Conservation (phyloP, 1,140 invertebrate species). For the Drosophila pectinifera region DNA sequence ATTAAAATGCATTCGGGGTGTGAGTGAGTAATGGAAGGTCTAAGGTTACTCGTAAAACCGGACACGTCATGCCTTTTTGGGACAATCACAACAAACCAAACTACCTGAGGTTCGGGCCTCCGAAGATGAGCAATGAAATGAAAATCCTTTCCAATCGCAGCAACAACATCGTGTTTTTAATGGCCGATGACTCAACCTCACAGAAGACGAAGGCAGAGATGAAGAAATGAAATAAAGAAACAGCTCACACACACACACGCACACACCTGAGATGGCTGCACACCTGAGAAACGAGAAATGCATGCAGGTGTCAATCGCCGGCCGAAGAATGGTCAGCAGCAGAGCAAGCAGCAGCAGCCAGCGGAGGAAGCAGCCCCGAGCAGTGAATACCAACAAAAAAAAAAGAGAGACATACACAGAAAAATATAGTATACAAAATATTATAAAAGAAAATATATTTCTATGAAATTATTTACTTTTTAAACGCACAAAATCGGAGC, state of each 20-base stretch:
- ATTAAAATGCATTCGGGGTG: conserved; percentile 52
- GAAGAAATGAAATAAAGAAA: conserved; percentile 80
- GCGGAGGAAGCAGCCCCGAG: conserved; percentile 40
- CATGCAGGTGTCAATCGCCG: conserved; percentile 82
- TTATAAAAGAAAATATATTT: no score
- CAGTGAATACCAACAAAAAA: conserved; percentile 43
- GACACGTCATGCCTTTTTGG: conserved; percentile 56
- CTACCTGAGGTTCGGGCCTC: conserved; percentile 62
- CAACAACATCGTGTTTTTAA: conserved; percentile 70
- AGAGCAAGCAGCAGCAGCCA: conserved; percentile 15
- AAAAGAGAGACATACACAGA: conserved; percentile 5
- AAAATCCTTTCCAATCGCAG: conserved; percentile 72
- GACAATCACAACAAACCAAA: conserved; percentile 61
- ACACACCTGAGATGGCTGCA: conserved; percentile 72
- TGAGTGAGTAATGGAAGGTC: conserved; percentile 11
- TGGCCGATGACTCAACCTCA: conserved; percentile 76
- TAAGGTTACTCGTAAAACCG: conserved; percentile 46
- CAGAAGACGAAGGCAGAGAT: conserved; percentile 51
- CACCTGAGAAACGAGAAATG: conserved; percentile 83
- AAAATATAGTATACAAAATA: conserved; percentile 25
- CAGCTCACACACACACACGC: conserved; percentile 35
- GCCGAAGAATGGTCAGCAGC: conserved; percentile 70
- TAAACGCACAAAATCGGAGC: no score
- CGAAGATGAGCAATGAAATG: conserved; percentile 54
- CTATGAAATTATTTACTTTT: no score